Evolutionary conservation across 2,113 vertebrate species (phyloP).

Genomic region (Anarhynchus alexandrinus): DNA sequence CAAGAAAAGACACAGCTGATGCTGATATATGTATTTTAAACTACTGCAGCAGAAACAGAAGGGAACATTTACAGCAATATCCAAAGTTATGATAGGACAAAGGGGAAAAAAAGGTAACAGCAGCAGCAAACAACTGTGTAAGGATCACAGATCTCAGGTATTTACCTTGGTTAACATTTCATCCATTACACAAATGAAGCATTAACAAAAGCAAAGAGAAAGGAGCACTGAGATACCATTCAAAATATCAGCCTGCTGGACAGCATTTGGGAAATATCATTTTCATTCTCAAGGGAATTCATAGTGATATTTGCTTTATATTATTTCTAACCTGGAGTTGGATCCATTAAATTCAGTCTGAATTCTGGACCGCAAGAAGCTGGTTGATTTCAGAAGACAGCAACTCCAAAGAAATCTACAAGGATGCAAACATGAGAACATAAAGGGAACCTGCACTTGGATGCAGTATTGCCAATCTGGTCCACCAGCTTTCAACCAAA

Average conservation of each 20-base stretch:
- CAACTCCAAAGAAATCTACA: neutral
- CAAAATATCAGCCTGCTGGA: neutral
- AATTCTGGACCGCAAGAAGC: neutral
- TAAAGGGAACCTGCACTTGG: neutral
- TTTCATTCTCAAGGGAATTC: neutral
- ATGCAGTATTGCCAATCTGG: neutral
- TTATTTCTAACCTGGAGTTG: neutral
- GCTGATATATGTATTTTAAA: neutral
- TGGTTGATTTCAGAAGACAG: neutral
- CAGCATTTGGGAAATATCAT: neutral
- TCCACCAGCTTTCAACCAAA: neutral
- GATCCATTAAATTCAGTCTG: neutral
- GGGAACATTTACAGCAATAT: neutral
- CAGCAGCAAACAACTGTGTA: neutral
- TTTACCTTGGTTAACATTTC: neutral
- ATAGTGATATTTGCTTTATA: neutral
- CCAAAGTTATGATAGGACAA: neutral
- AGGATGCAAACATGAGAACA: neutral
- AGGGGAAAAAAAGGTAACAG: neutral
- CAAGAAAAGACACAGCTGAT: neutral
- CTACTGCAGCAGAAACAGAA: conserved; percentile 9
- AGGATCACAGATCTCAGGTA: neutral
- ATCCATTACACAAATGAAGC: neutral
- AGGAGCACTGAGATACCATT: neutral
- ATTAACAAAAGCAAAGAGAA: neutral